phyloP scores from a whole-genome alignment of 35 echinoderm and acorn worm species.

The Hemicentrotus pulcherrimus region DNA sequence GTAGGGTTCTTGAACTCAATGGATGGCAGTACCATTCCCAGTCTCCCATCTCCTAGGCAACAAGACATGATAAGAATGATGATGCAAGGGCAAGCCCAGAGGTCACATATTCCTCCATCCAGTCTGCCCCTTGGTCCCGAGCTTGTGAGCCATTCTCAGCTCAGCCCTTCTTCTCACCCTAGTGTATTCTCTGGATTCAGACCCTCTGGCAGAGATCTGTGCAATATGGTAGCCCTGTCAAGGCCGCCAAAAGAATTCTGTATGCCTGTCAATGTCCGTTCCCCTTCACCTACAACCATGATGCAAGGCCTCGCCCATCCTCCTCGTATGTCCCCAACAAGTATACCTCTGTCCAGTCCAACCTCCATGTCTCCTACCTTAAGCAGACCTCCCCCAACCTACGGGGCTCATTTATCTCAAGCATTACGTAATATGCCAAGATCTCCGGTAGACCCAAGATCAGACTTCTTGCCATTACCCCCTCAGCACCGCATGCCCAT shows the following conservation, averaged over 20 bases:
- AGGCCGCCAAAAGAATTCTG: constrained; percentile 25
- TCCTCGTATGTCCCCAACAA: constrained; percentile 33
- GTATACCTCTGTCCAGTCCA: constrained; percentile 5
- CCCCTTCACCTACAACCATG: constrained; percentile 17
- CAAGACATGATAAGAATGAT: background rate
- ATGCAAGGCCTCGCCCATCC: constrained; percentile 4
- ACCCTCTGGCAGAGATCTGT: background rate
- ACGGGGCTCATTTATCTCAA: constrained; percentile 22
- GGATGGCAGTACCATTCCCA: background rate
- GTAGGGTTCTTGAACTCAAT: background rate
- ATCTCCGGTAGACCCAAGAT: constrained; percentile 43
- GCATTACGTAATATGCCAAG: constrained; percentile 24
- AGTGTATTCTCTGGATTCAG: constrained; percentile 30
- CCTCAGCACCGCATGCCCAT: constrained; percentile 45
- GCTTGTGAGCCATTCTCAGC: constrained; percentile 42
- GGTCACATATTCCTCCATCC: constrained; percentile 39
- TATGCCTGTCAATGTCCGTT: constrained; percentile 5
- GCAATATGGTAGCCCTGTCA: constrained; percentile 32
- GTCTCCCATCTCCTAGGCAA: constrained; percentile 55
- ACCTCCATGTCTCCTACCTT: background rate
- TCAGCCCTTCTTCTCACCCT: constrained; percentile 19
- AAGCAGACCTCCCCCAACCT: constrained; percentile 12
- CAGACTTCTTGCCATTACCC: constrained; percentile 49
- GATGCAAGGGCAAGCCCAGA: background rate
- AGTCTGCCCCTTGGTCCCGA: constrained; percentile 43